Evolutionary conservation across 2,113 vertebrate genomes (phyloP).

Genomic region (Limanda limanda): DNA sequence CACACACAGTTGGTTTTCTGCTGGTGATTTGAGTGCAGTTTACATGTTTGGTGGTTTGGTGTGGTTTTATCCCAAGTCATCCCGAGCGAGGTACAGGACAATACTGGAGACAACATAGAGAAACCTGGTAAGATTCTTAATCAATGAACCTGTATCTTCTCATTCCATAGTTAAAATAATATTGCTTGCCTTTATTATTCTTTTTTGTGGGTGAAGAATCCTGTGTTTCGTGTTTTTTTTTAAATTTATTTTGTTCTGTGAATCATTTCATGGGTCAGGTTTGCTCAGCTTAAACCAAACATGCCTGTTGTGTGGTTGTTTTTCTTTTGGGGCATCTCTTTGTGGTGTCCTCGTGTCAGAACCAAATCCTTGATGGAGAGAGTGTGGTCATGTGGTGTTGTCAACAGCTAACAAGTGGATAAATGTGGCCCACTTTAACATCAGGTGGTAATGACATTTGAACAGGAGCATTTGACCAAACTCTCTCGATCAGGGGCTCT

Average conservation of each 20-base stretch:
- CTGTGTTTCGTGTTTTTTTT: slow-evolving; percentile 33
- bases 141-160: slow-evolving; percentile 38
- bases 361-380: slow-evolving; percentile 49
- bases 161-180: slow-evolving; percentile 50
- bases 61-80: slow-evolving; percentile 85
- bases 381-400: slow-evolving; percentile 45
- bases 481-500: slow-evolving; percentile 59
- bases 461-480: slow-evolving; percentile 25
- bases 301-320: slow-evolving; percentile 30
- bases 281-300: slow-evolving; percentile 36
- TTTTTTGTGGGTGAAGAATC: slow-evolving; percentile 35
- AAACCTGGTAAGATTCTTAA: slow-evolving; percentile 81
- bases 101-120: slow-evolving; percentile 81
- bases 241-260: slow-evolving; percentile 16
- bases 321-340: slow-evolving; percentile 23
- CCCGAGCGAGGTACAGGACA: slow-evolving; percentile 84
- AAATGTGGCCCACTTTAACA: not conserved
- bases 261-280: slow-evolving; percentile 48
- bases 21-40: slow-evolving; percentile 45
- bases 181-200: slow-evolving; percentile 54
- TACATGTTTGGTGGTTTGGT: slow-evolving; percentile 73
- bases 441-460: not conserved
- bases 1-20: slow-evolving; percentile 28
- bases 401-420: not conserved
- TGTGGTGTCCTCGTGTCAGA: slow-evolving; percentile 48